phyloP scores from a whole-genome alignment of 2,797 vertebrate genomes.

The Melanotaenia nigrans region DNA sequence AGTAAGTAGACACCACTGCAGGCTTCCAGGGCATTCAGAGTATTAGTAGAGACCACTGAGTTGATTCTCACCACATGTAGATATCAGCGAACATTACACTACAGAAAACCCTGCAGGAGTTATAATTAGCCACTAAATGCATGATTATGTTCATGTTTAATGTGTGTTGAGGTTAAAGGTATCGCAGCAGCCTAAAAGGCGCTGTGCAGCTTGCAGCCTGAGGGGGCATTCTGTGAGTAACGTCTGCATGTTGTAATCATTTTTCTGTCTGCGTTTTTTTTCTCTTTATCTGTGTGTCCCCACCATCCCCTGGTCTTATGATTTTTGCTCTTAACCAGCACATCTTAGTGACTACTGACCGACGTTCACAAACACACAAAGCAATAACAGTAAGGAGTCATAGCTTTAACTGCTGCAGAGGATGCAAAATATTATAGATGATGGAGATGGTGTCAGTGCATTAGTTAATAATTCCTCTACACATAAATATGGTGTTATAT shows the following conservation, averaged over 20 bases:
- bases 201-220: conserved; percentile 31
- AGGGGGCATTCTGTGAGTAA: conserved; percentile 46
- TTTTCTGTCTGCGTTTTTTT: conserved; percentile 35
- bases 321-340: neutral
- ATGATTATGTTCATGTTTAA: conserved; percentile 27
- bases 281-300: conserved; percentile 20
- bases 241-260: conserved; percentile 50
- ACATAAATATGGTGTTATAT: neutral
- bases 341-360: conserved; percentile 19
- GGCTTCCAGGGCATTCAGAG: neutral
- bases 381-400: neutral
- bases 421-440: conserved; percentile 3
- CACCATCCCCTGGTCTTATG: conserved; percentile 1
- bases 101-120: conserved; percentile 28
- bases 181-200: neutral
- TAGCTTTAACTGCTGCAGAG: conserved; percentile 3
- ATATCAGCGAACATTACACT: neutral
- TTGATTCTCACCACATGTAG: neutral
- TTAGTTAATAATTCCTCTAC: neutral
- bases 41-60: neutral
- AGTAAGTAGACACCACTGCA: neutral
- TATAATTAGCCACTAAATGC: conserved; percentile 10
- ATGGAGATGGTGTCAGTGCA: neutral
- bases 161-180: conserved; percentile 49
- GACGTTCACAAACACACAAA: neutral